Evolutionary conservation across 2,888 invertebrate species (phyloP), one percentile per base, ranked within the genome.

Genomic region (Zeuzera pyrina): DNA sequence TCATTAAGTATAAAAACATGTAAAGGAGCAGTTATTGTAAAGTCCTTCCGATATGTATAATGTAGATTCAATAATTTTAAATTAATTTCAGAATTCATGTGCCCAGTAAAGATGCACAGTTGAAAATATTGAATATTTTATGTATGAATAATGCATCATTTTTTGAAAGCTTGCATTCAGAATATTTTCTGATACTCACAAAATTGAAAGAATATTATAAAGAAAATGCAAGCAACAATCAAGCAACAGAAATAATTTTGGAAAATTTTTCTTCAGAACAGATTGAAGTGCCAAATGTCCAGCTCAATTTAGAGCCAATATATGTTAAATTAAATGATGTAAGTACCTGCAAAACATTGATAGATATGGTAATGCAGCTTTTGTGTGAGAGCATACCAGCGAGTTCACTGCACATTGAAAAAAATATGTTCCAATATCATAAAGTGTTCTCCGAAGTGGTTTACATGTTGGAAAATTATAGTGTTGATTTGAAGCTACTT

Each of bases 51-150:
- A n/a, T n/a, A n/a, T n/a, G n/a, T n/a, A n/a, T n/a, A n/a, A n/a
- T n/a, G n/a, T n/a, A n/a, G n/a, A n/a, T n/a, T n/a, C n/a, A n/a
- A n/a, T n/a, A n/a, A n/a, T n/a, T 19, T 19, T 19, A 19, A 19
- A 7, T 12, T 6, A 12, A 3, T 77, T 78, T 39, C 57, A 86
- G 86, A 47, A 79, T 86, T 37, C 85, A 87, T 37, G 42, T 56
- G 24, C 55, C 77, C 33, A 79, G 86, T 45, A 83, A 85, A 43
- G 78, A 86, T 47, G 85, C 84, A 11, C 88, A 88, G 45, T 49
- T 86, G 30, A 84, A 83, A 60, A 85, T 88, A 42, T 44, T 88
- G 31, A 71, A 78, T 25, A 77, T 85, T 41, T 52, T 88, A 5
- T 78, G 76, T 42, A 66, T 73, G 34, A 83, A 85, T 50, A 73